A percentile compares a stretch with the other conserved stretches of the same genome.
phyloP scores from a whole-genome alignment of 2,113 vertebrate genomes.

The Lagopus leucura region DNA sequence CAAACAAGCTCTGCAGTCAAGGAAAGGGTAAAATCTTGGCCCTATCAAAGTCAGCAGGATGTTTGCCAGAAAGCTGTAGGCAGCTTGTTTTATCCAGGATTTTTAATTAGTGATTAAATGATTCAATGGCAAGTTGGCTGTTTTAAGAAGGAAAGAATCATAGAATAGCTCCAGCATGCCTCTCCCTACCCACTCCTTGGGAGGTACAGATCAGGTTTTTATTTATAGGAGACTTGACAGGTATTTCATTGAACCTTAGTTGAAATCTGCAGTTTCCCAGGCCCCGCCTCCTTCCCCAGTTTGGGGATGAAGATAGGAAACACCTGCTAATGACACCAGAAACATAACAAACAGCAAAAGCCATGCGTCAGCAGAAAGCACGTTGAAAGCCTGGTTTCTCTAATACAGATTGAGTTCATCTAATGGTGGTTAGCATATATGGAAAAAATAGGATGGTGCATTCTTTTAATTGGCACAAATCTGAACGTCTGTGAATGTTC shows the following conservation, averaged over 20 bases:
- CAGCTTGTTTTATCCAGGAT: constrained; percentile 41
- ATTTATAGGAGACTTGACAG: constrained; percentile 31
- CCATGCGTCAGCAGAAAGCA: neutral
- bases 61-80: constrained; percentile 48
- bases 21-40: constrained; percentile 53
- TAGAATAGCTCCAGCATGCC: constrained; percentile 14
- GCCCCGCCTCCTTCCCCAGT: constrained; percentile 30
- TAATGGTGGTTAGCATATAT: neutral
- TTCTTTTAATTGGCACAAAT: neutral
- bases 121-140: constrained; percentile 53
- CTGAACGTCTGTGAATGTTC: neutral
- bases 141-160: constrained; percentile 5
- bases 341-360: neutral
- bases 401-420: neutral
- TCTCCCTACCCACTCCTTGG: constrained; percentile 44
- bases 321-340: constrained; percentile 42
- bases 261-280: constrained; percentile 22
- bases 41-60: constrained; percentile 3
- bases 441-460: neutral
- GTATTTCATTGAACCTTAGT: constrained; percentile 36
- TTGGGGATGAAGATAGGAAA: constrained; percentile 39
- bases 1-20: constrained; percentile 26
- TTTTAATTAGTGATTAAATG: constrained; percentile 65
- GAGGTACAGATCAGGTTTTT: constrained; percentile 41
- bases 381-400: neutral